Conservation (phyloP, 2,888 invertebrate genomes). For the Drosophila formosana region DNA sequence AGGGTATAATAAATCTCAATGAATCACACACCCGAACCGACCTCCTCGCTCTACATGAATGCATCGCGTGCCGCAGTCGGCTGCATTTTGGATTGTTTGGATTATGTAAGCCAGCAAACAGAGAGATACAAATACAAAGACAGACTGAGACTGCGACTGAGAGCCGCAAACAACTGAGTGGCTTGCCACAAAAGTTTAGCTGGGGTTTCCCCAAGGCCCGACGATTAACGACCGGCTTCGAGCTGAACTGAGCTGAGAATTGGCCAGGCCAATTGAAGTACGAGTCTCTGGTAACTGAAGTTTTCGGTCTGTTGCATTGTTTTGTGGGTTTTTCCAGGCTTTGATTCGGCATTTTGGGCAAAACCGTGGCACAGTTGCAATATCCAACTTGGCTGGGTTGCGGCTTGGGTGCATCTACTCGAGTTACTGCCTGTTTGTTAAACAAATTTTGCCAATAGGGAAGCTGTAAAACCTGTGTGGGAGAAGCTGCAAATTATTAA, state of each 20-base stretch:
- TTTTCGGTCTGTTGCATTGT: constrained; percentile 36
- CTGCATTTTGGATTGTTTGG: constrained; percentile 51
- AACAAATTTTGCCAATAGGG: constrained; percentile 14
- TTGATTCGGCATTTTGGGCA: constrained; percentile 39
- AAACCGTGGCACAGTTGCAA: constrained; percentile 64
- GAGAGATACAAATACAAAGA: constrained; percentile 31
- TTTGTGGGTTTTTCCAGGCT: constrained; percentile 60
- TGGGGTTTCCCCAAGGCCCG: constrained; percentile 78
- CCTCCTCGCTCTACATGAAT: constrained; percentile 42
- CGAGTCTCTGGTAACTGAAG: constrained; percentile 5
- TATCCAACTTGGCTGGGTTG: constrained; percentile 5
- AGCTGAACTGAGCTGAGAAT: constrained; percentile 46
- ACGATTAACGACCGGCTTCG: constrained; percentile 46
- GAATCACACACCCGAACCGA: constrained; percentile 51
- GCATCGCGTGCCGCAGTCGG: constrained; percentile 58
- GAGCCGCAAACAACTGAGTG: constrained; percentile 19
- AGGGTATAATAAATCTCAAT: constrained; percentile 31
- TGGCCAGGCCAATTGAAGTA: constrained; percentile 51
- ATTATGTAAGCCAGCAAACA: constrained; percentile 63
- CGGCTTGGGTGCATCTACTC: constrained; percentile 16
- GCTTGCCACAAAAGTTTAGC: constrained; percentile 49
- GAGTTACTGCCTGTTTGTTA: constrained; percentile 1
- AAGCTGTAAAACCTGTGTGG: constrained; percentile 43
- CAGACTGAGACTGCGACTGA: constrained; percentile 13
- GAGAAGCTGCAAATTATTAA: constrained; percentile 43